These are phyloP conservation scores for Engraulis encrasicolus DNA, from an alignment of 2,113 vertebrate species.

Conservation along the genomic window DNA sequence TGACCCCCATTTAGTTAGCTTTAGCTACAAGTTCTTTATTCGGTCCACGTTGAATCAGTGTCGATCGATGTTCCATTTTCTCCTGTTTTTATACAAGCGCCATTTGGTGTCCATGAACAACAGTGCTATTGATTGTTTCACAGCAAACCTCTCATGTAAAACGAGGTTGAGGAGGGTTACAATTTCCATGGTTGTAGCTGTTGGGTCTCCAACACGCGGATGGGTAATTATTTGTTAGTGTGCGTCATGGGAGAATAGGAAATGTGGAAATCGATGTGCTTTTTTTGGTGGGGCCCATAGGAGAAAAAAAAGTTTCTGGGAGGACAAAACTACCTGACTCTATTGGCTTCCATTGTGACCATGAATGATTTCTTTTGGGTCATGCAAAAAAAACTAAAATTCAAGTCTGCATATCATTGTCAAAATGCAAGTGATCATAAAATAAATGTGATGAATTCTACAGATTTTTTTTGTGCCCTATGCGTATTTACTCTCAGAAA, in stretches of 20 bases:
- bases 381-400: background rate
- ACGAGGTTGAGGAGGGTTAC: background rate
- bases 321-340: background rate
- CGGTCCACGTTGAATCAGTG: too few relatives aligned
- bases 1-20: too few relatives aligned
- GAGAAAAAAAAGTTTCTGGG: background rate
- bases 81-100: too few relatives aligned
- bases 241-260: background rate
- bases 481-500: background rate
- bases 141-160: too few relatives aligned
- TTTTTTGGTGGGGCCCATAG: background rate
- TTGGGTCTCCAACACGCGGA: background rate
- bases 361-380: background rate
- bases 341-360: background rate
- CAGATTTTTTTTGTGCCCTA: background rate
- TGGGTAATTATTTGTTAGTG: background rate
- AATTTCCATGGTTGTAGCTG: background rate
- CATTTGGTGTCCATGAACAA: too few relatives aligned
- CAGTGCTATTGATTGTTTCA: too few relatives aligned
- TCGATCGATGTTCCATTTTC: too few relatives aligned
- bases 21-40: too few relatives aligned
- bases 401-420: constrained; percentile 5
- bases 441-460: constrained; percentile 1
- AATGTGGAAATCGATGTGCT: background rate
- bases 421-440: constrained; percentile 1